Conservation (phyloP, 2,797 vertebrate species). For the Poecilia wingei region DNA sequence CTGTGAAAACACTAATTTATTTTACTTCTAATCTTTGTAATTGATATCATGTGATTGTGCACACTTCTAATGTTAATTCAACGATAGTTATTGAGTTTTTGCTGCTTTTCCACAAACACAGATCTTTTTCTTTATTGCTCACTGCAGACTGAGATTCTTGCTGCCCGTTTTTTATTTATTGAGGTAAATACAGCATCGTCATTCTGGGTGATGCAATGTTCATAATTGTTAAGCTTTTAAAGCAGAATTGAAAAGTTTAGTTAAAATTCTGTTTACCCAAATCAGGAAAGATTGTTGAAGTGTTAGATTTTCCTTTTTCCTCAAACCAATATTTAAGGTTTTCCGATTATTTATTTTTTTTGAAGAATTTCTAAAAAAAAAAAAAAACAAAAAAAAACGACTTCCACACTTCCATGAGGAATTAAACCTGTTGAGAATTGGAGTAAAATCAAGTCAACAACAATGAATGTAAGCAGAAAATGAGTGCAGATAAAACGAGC, state of each 20-base stretch:
- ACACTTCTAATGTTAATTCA: neutral
- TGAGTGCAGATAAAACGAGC: neutral
- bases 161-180: neutral
- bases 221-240: neutral
- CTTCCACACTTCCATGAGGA: neutral
- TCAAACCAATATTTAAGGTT: neutral
- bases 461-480: slow-evolving; percentile 8
- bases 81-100: neutral
- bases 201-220: neutral
- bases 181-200: neutral
- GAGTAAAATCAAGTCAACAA: slow-evolving; percentile 19
- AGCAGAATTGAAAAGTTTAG: neutral
- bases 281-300: neutral
- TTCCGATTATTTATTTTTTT: neutral
- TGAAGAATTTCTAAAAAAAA: neutral
- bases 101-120: neutral
- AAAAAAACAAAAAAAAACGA: neutral
- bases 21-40: neutral
- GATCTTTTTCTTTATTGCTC: neutral
- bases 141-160: neutral
- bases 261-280: neutral
- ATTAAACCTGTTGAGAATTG: neutral
- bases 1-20: neutral
- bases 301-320: neutral
- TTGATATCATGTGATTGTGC: neutral